Percentiles rank a stretch among this genome's conserved stretches.
These are phyloP conservation scores for Gallinago media DNA, from an alignment of 2,113 vertebrate genomes.

Conservation along the genomic window DNA sequence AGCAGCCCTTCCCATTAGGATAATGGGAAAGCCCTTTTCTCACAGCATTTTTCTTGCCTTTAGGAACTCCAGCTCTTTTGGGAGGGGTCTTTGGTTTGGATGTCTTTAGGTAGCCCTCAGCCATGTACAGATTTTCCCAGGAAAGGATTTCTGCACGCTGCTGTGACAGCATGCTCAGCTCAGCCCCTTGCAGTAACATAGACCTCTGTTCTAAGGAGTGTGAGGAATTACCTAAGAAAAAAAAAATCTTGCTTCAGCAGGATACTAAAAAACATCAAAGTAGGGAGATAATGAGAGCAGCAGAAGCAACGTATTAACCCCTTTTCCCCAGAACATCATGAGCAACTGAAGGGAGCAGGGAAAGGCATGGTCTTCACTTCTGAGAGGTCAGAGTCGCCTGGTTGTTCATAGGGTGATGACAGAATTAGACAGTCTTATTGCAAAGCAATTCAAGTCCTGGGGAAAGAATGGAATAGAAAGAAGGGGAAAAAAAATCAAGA, in stretches of 20 bases:
- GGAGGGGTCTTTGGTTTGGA: neutral
- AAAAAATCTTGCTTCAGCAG: neutral
- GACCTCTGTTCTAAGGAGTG: neutral
- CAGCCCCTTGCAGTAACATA: neutral
- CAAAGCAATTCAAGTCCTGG: neutral
- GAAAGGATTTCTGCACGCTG: neutral
- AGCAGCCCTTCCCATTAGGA: neutral
- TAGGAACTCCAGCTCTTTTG: neutral
- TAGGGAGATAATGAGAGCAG: neutral
- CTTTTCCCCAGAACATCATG: neutral
- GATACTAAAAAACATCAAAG: neutral
- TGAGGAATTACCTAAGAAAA: neutral
- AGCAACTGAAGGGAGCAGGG: neutral
- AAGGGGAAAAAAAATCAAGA: neutral
- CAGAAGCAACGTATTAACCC: neutral
- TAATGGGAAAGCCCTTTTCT: neutral
- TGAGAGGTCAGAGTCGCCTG: neutral
- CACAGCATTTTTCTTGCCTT: neutral
- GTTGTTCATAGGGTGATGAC: neutral
- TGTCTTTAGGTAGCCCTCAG: neutral
- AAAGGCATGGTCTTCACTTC: neutral
- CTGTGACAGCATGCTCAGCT: neutral
- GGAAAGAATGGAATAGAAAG: neutral
- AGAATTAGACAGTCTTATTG: neutral
- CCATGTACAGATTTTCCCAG: neutral